Base-by-base conservation (phyloP, 1,140 invertebrate species). In the Branchinecta lindahli region DNA sequence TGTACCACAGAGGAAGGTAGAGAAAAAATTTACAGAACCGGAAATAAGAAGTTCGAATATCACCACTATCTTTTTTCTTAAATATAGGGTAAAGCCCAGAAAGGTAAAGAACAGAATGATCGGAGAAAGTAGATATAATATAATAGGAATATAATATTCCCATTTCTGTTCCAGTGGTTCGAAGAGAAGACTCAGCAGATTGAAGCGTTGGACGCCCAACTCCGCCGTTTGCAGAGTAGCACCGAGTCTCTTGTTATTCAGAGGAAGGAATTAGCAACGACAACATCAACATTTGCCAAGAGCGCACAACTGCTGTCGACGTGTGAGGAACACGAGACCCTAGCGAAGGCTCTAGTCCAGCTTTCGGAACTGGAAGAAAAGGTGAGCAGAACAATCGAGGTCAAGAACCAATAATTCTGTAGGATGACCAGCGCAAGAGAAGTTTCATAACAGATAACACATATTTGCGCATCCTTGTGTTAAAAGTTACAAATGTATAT, bases 141-240 rank as follows among this genome's bases (percentile, higher is more conserved):
- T n/a, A n/a, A n/a, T n/a, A n/a, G n/a, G n/a, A n/a, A n/a, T n/a
- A 33, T 33, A 33, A 33, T 5, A 33, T 33, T 33, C 33, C 33
- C 33, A 33, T 33, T 1, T 52, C 72, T 74, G 71, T 79, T 80
- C 68, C 79, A 97, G 91, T 99, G 96, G 96, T 99, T 99, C 82
- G 95, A 98, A 78, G 94, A 99, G 77, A 96, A 94, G 76, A 87
- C 89, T 20, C 84, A 87, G 20, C 91, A 96, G 79, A 86, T 98
- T 69, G 96, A 99, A 75, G 88, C 88, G 66, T 80, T 99, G 44
- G 96, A 99, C 78, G 83, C 84, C 21, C 91, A 96, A 74, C 81
- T 99, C 45, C 83, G 90, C 52, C 92, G 94, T 75, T 81, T 99
- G 67, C 91, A 93, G 79, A 81, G 84, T 45, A 91, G 90, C 74